Percentiles rank a stretch among this genome's conserved stretches.
These are phyloP conservation scores for Drosophila repleta DNA, from an alignment of 1,140 invertebrate species.

Conservation along the genomic window DNA sequence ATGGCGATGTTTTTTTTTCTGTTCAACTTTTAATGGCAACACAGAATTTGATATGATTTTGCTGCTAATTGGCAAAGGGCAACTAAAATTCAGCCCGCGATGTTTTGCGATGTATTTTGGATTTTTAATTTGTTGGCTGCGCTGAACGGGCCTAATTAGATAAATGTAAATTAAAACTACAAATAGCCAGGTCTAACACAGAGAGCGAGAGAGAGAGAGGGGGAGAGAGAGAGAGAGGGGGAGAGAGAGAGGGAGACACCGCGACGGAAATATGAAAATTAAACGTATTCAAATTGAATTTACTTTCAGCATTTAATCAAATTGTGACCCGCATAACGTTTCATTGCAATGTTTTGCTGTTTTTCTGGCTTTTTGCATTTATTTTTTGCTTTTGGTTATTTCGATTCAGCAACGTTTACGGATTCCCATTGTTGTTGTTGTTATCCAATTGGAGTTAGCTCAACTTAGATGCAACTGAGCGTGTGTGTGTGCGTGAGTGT, in stretches of 20 bases:
- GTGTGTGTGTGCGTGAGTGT: too few species aligned
- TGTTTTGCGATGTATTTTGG: neutral
- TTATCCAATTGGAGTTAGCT: slow-evolving; percentile 34
- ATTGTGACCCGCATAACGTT: slow-evolving; percentile 64
- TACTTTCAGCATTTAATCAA: slow-evolving; percentile 77
- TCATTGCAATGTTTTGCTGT: slow-evolving; percentile 41
- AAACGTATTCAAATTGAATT: slow-evolving; percentile 82
- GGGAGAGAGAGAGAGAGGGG: too few species aligned
- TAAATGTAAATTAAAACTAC: slow-evolving; percentile 64
- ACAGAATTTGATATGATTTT: too few species aligned
- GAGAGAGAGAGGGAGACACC: too few species aligned
- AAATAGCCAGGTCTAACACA: slow-evolving; percentile 46
- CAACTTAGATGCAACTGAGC: slow-evolving; percentile 26
- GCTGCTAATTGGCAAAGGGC: too few species aligned
- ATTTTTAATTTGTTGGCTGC: neutral
- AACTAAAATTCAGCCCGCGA: neutral
- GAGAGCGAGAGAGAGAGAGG: too few species aligned
- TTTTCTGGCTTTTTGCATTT: slow-evolving; percentile 6
- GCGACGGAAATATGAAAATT: slow-evolving; percentile 75
- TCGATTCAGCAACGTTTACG: slow-evolving; percentile 59
- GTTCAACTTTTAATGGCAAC: too few species aligned
- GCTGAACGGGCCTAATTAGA: slow-evolving; percentile 50
- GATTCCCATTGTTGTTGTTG: slow-evolving; percentile 21
- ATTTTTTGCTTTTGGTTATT: slow-evolving; percentile 56
- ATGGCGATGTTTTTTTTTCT: too few species aligned